phyloP scores from a whole-genome alignment of 2,888 invertebrate species.

The Synergus gifuensis region DNA sequence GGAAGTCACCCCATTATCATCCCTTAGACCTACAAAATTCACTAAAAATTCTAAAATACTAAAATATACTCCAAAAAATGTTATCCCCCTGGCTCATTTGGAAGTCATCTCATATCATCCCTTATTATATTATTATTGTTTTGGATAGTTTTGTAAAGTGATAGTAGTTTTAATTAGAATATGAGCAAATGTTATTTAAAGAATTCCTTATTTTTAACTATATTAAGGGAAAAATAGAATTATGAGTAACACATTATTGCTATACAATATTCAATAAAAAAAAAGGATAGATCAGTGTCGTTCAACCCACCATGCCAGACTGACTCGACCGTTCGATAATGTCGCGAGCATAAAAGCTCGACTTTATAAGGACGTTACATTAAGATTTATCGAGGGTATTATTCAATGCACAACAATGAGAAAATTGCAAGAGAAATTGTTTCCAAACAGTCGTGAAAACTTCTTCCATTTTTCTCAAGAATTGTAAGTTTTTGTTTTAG shows the following conservation, averaged over 20 bases:
- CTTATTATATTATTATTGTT: too few relatives aligned
- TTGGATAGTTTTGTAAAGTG: too few relatives aligned
- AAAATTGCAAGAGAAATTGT: not conserved
- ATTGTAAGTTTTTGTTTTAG: not conserved
- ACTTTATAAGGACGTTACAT: constrained; percentile 25
- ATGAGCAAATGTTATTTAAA: too few relatives aligned
- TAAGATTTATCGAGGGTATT: constrained; percentile 26
- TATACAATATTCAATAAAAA: constrained; percentile 4
- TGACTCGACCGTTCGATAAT: constrained; percentile 22
- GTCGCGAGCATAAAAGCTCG: constrained; percentile 16
- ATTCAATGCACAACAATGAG: constrained; percentile 27
- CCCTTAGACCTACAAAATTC: too few relatives aligned
- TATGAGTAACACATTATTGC: constrained; percentile 17
- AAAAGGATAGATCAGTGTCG: constrained; percentile 37
- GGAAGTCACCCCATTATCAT: too few relatives aligned
- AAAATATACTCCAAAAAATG: too few relatives aligned
- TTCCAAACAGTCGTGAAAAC: not conserved
- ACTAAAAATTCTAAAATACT: too few relatives aligned
- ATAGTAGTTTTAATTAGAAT: too few relatives aligned
- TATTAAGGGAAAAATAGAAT: constrained; percentile 13
- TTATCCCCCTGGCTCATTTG: too few relatives aligned
- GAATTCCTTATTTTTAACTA: not conserved
- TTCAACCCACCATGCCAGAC: not conserved
- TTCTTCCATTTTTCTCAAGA: not conserved
- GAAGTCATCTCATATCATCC: not conserved